Evolutionary conservation across 2,888 invertebrate genomes (phyloP).

Genomic region (Lasioglossum lativentre): DNA sequence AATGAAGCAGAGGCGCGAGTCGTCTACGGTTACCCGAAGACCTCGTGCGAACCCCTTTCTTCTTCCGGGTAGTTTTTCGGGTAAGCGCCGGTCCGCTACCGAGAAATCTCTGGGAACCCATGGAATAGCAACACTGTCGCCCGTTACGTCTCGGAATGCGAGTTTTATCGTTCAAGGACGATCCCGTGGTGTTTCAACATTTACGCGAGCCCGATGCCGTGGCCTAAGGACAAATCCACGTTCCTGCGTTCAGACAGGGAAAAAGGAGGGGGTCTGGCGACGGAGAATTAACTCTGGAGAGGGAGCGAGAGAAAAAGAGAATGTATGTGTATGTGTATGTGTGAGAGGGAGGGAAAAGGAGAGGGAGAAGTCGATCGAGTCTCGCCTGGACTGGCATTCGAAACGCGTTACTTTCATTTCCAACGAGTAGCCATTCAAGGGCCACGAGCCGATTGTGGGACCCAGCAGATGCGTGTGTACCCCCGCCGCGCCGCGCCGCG

Average conservation of each 20-base stretch:
- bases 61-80: background rate
- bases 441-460: conserved; percentile 61
- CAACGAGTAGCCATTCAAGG: conserved; percentile 70
- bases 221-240: conserved; percentile 61
- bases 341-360: background rate
- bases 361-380: conserved; percentile 39
- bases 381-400: conserved; percentile 63
- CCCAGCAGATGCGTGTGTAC: conserved; percentile 17
- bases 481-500: background rate
- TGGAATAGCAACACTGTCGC: conserved; percentile 12
- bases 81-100: background rate
- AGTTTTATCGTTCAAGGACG: conserved; percentile 80
- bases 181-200: conserved; percentile 69
- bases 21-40: background rate
- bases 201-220: conserved; percentile 56
- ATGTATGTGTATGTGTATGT: background rate
- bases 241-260: conserved; percentile 20
- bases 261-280: background rate
- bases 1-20: background rate
- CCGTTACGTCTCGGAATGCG: conserved; percentile 62
- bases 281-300: background rate
- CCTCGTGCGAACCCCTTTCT: background rate
- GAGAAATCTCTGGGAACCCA: conserved; percentile 27
- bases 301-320: background rate
- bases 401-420: conserved; percentile 76